These are phyloP conservation scores for Pseudochaenichthys georgianus DNA, from an alignment of 2,797 vertebrate genomes.

Conservation along the genomic window DNA sequence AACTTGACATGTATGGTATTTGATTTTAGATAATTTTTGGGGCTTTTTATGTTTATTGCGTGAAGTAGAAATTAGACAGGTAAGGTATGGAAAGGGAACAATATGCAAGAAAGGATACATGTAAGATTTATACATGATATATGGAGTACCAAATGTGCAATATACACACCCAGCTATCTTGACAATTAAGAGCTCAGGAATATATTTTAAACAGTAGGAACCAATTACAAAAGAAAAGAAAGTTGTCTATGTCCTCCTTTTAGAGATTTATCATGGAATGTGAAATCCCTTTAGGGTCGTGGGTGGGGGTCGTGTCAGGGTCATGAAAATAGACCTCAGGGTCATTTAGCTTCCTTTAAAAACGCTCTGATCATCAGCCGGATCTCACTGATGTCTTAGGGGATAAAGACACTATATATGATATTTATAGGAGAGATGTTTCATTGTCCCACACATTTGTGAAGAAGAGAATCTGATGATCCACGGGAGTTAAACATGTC, in stretches of 20 bases:
- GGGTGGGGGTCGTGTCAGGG: background rate
- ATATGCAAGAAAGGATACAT: too few species aligned
- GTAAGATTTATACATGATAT: too few species aligned
- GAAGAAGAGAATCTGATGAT: background rate
- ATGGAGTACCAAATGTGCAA: too few species aligned
- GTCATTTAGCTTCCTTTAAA: conserved; percentile 2
- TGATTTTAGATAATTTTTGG: too few species aligned
- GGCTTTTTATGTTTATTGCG: too few species aligned
- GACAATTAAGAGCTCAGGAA: background rate
- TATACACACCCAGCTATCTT: background rate
- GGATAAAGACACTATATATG: too few species aligned
- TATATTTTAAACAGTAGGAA: background rate
- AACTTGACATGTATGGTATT: too few species aligned
- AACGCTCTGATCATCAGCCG: conserved; percentile 10
- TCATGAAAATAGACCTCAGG: background rate
- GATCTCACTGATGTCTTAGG: background rate
- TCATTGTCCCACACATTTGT: background rate
- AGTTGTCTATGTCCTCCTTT: background rate
- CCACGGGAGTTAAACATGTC: background rate
- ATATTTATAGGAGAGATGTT: background rate
- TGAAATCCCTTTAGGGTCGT: background rate
- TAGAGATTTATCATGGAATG: background rate
- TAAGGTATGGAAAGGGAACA: too few species aligned
- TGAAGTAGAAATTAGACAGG: too few species aligned
- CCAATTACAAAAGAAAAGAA: background rate